Evolutionary conservation across 2,888 invertebrate species (phyloP), one percentile per base, ranked within the genome.

Genomic region (Hyposoter didymator): DNA sequence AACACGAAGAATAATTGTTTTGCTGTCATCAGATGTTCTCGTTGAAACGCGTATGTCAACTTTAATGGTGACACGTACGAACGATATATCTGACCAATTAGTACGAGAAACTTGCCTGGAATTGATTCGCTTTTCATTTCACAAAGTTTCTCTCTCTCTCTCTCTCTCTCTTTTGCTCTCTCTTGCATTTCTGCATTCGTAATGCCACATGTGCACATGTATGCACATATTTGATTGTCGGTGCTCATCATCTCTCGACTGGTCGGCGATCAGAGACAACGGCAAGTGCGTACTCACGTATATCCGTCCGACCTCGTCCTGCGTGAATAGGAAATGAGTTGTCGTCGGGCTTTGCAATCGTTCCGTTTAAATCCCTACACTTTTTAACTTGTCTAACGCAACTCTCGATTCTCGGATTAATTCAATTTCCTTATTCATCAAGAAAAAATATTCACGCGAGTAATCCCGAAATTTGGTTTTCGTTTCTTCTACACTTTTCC

Each of bases 71-170:
- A 62, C 17, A 72, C 55, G 55, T 69, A 47, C 76, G 70, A 76
- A 76, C 10, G 64, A 49, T 72, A 67, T 78, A 78, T 78, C 45
- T 39, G 66, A 55, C 52, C 55, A 83, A 73, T 78, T 55, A 67
- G 72, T 43, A 72, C 66, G 66, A 72, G 55, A 39, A 73, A 78
- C 72, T 78, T 47, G 73, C 78, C 17, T 66, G 66, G 49, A 83
- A 83, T 83, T 83, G 82, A 83, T 83, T 83, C 72, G 82, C 78
- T 72, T 83, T 83, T 64, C 35, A 78, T 35, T 83, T 73, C 73
- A 66, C 67, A 47, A 82, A 55, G 45, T 55, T 35, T 70, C 47
- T 70, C 69, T 73, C 43, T 73, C 55, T 73, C 55, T 70, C 49
- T 70, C 49, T 49, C 22, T n/a, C 47, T 39, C 32, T 2, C 22